Conservation (phyloP, 2,888 invertebrate species). For the Chloroclystis v-ata region DNA sequence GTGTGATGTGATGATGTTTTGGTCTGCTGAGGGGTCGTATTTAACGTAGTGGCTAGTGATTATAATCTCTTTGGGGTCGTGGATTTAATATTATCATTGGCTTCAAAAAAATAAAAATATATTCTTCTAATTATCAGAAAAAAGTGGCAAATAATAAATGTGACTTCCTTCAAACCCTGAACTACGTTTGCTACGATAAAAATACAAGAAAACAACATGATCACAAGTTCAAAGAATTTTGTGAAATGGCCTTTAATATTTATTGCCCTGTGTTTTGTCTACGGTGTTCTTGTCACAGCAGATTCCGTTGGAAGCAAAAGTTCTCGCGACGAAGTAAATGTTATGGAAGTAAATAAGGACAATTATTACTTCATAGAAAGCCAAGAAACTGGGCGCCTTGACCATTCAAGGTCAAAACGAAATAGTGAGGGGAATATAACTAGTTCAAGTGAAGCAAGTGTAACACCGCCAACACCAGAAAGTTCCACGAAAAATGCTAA, state of each 20-base stretch:
- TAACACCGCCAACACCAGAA: conserved; percentile 33
- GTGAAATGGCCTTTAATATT: conserved; percentile 13
- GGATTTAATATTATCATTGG: no score
- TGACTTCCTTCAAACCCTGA: no score
- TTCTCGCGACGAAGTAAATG: neutral
- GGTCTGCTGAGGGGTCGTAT: no score
- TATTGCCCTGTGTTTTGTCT: conserved; percentile 11
- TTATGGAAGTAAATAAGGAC: neutral
- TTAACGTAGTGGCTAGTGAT: no score
- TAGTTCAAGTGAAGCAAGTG: conserved; percentile 52
- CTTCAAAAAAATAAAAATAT: no score
- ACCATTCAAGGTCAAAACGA: conserved; percentile 55
- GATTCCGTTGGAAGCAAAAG: conserved; percentile 3
- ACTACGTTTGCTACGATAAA: neutral
- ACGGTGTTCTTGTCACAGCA: conserved; percentile 11
- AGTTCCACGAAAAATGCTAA: conserved; percentile 53
- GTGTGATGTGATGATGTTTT: no score
- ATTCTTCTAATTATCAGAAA: no score
- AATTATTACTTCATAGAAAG: conserved; percentile 3
- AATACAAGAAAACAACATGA: conserved; percentile 12
- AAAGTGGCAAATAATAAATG: no score
- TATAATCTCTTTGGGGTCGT: no score
- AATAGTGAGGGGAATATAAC: conserved; percentile 39
- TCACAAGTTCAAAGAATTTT: conserved; percentile 7
- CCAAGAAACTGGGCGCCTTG: conserved; percentile 12